phyloP scores from a whole-genome alignment of 2,113 vertebrate species.

The Mesocricetus auratus region DNA sequence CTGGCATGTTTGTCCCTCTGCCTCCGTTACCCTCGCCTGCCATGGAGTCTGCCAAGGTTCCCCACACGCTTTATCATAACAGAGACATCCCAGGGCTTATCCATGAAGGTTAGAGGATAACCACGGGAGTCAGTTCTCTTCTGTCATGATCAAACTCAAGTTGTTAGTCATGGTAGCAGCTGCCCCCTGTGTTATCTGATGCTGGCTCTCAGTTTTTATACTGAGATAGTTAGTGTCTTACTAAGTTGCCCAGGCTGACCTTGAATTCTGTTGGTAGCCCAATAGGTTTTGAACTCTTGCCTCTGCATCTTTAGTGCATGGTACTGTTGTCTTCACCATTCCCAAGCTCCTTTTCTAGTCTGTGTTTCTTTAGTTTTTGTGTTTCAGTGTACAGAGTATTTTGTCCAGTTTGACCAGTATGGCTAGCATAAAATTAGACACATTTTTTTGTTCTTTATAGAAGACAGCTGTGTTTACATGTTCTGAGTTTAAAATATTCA shows the following conservation, averaged over 20 bases:
- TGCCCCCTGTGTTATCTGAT: neutral
- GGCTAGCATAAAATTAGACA: neutral
- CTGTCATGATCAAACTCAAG: neutral
- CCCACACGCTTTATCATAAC: too few relatives aligned
- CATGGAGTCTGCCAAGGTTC: too few relatives aligned
- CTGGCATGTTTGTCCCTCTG: too few relatives aligned
- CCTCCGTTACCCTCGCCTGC: too few relatives aligned
- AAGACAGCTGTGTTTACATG: slow-evolving; percentile 27
- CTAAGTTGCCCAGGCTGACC: neutral
- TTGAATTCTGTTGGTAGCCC: neutral
- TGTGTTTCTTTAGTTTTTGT: neutral
- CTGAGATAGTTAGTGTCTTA: neutral
- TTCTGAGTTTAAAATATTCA: slow-evolving; percentile 9
- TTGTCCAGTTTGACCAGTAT: neutral
- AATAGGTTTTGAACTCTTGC: neutral
- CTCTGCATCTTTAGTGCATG: neutral
- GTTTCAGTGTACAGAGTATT: neutral
- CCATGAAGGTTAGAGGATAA: neutral
- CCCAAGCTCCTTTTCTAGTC: neutral
- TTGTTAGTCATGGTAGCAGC: neutral
- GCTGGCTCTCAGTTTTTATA: neutral
- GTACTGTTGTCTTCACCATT: neutral
- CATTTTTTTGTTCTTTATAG: neutral
- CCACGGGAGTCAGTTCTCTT: neutral
- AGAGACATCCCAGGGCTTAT: neutral